phyloP scores from a whole-genome alignment of 2,113 vertebrate genomes.

The Leptocoma aspasia region DNA sequence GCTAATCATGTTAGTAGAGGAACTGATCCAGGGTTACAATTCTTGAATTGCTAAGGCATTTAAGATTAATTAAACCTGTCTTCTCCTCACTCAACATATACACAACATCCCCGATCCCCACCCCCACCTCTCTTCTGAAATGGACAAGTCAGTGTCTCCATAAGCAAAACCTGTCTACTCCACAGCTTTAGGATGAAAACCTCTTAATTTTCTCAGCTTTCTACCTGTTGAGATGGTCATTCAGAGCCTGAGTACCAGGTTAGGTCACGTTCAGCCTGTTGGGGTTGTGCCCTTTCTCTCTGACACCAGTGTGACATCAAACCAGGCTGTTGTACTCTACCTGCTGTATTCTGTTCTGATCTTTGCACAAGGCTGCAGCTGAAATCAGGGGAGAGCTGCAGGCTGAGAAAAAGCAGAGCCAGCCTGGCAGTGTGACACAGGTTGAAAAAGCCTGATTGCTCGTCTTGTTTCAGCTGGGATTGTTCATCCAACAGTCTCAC shows the following conservation, averaged over 20 bases:
- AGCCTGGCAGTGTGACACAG: not conserved
- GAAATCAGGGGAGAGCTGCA: not conserved
- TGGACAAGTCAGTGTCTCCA: not conserved
- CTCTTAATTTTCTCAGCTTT: not conserved
- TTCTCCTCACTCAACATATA: constrained; percentile 29
- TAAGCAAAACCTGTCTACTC: not conserved
- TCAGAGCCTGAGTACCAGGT: not conserved
- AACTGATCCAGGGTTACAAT: constrained; percentile 75
- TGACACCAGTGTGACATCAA: not conserved
- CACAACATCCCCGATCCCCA: not conserved
- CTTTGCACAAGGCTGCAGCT: rapidly evolving
- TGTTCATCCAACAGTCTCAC: not conserved
- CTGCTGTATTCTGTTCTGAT: not conserved
- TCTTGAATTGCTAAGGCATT: constrained; percentile 75
- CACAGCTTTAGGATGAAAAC: not conserved
- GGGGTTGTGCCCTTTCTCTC: not conserved
- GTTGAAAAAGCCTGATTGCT: not conserved
- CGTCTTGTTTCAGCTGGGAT: not conserved
- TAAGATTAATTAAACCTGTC: constrained; percentile 77
- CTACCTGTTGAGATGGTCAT: not conserved
- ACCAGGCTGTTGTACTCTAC: not conserved
- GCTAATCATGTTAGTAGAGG: constrained; percentile 80
- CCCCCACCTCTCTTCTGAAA: not conserved
- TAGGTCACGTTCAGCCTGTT: not conserved
- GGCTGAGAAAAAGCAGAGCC: not conserved